These are phyloP conservation scores for Mormyrus iriodes DNA, from an alignment of 2,113 vertebrate species.

Conservation along the genomic window DNA sequence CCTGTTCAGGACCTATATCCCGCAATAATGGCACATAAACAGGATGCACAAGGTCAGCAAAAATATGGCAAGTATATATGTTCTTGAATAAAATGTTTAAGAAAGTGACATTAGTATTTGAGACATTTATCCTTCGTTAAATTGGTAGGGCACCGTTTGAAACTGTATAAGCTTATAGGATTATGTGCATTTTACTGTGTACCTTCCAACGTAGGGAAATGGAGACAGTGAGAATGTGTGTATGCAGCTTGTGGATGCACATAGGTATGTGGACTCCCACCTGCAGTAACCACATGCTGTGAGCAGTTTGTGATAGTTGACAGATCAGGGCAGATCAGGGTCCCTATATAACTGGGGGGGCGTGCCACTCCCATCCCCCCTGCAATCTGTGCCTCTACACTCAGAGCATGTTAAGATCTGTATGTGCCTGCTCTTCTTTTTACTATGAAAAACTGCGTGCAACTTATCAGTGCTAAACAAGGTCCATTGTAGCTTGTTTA, in stretches of 20 bases:
- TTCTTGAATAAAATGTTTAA: neutral
- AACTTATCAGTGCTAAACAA: neutral
- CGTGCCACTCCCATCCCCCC: neutral
- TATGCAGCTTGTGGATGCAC: neutral
- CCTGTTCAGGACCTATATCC: neutral
- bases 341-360: neutral
- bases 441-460: neutral
- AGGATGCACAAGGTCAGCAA: neutral
- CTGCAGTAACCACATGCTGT: neutral
- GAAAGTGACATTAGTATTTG: neutral
- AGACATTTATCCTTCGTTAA: neutral
- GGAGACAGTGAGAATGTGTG: neutral
- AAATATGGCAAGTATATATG: neutral
- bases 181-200: neutral
- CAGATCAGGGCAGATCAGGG: neutral
- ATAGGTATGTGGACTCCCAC: neutral
- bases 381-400: neutral
- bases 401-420: neutral
- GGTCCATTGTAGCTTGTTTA: neutral
- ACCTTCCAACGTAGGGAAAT: neutral
- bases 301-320: neutral
- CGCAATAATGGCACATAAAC: neutral
- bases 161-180: neutral
- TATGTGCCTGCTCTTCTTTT: neutral
- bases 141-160: too few relatives aligned